Conservation (phyloP, 2,797 vertebrate species). For the Numenius phaeopus region DNA sequence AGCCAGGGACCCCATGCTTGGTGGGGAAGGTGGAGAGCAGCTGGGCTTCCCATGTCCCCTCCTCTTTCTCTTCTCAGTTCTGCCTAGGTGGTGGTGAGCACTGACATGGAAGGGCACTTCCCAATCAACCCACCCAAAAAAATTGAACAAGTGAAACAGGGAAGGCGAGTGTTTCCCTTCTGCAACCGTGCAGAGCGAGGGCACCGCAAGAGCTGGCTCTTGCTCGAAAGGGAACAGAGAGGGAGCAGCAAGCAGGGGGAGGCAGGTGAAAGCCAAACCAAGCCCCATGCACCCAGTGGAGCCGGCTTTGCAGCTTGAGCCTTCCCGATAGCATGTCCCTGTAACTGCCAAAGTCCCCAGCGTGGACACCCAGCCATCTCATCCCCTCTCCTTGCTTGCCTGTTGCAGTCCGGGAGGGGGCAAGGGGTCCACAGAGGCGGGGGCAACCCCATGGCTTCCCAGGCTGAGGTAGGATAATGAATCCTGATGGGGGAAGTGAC, state of each 20-base stretch:
- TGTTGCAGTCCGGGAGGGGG: not conserved
- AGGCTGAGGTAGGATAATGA: slow-evolving; percentile 82
- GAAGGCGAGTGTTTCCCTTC: not conserved
- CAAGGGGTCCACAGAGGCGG: slow-evolving; percentile 22
- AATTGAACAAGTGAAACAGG: slow-evolving; percentile 51
- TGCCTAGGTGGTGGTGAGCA: not conserved
- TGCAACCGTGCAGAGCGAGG: fast-evolving
- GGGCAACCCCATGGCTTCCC: slow-evolving; percentile 56
- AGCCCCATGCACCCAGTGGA: fast-evolving
- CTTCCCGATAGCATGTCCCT: not conserved
- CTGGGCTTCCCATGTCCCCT: not conserved
- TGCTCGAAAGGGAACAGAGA: not conserved
- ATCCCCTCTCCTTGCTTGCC: not conserved
- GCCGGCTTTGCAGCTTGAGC: not conserved
- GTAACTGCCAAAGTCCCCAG: not conserved
- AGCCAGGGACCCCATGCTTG: not conserved
- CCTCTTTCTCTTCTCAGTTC: slow-evolving; percentile 33
- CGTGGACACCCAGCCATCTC: not conserved
- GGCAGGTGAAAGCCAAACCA: not conserved
- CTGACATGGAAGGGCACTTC: fast-evolving
- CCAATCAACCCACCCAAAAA: not conserved
- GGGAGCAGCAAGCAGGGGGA: not conserved
- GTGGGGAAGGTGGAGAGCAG: not conserved
- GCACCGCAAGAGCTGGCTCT: not conserved
- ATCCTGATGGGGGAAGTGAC: slow-evolving; percentile 93